Evolutionary conservation across 1,140 invertebrate species (phyloP), one percentile per base, ranked within the genome.

Genomic region (Pygmarrhopalites habei): DNA sequence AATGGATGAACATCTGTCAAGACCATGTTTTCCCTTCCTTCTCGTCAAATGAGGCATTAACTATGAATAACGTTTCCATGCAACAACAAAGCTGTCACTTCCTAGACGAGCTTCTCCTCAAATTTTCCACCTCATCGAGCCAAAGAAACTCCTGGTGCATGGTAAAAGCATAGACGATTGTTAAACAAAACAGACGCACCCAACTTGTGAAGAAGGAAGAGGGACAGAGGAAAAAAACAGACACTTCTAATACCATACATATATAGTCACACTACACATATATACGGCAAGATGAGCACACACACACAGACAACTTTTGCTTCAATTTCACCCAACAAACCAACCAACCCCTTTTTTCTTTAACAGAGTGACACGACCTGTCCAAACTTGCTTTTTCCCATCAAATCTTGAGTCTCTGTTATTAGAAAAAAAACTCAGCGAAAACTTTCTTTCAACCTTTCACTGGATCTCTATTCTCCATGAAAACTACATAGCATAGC

Each of bases 361-460:
- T 7, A 28, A 29, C 49, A 15, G 12, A 52, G 23, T 52, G 23
- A 52, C 49, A 52, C 28, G 10, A 28, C 3, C 49, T 52, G 49
- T 52, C 49, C 49, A 52, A 52, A 52, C 49, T 52, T 52, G 49
- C 23, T 52, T 26, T 28, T 29, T 29, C 49, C 49, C 49, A 52
- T 52, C 49, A 52, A 52, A 52, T 52, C 49, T 29, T 26, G 10
- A n/a, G 7, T 19, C 35, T 46, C 25, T 29, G 28, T 52, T 52
- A 52, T 52, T 52, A 29, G 49, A 52, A 52, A 52, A 29, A 52
- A n/a, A 39, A 39, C 35, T 39, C 10, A 47, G 44, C 5, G 19
- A 47, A 47, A 47, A 47, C 44, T 47, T 47, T 35, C 32, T 35
- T n/a, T n/a, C n/a, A 12, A 41, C 12, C 39, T 41, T 41, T 41